These are phyloP conservation scores for Catharus bicknelli DNA, from an alignment of 2,113 vertebrate genomes.

Conservation along the genomic window DNA sequence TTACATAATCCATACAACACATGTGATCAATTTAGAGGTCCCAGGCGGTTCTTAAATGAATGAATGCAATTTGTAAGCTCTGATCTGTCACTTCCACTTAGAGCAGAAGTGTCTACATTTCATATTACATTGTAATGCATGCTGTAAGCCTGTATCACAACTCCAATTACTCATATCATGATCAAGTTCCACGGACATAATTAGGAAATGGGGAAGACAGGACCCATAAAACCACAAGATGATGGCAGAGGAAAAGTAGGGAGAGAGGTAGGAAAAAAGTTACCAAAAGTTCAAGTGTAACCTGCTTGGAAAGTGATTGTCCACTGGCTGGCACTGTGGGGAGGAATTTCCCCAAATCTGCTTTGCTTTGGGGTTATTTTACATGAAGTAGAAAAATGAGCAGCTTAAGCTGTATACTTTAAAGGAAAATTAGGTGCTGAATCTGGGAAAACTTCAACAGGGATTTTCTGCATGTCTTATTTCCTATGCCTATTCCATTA, in stretches of 20 bases:
- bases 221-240: neutral
- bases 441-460: neutral
- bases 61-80: constrained; percentile 63
- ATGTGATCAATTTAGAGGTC: constrained; percentile 58
- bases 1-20: constrained; percentile 64
- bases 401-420: neutral
- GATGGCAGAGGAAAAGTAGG: neutral
- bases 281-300: neutral
- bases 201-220: constrained; percentile 42
- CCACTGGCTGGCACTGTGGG: neutral
- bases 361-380: neutral
- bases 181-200: constrained; percentile 26
- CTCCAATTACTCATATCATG: constrained; percentile 54
- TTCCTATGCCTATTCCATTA: neutral
- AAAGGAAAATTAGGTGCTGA: neutral
- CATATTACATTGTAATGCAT: constrained; percentile 49
- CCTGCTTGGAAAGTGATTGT: neutral
- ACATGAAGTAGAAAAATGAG: neutral
- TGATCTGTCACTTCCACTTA: constrained; percentile 62
- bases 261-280: neutral
- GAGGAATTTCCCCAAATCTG: neutral
- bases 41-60: constrained; percentile 50
- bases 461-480: neutral
- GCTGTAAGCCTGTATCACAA: constrained; percentile 49
- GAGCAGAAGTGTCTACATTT: constrained; percentile 56